Percentiles rank a stretch among this genome's conserved stretches.
These are phyloP conservation scores for Tipula lateralis DNA, from an alignment of 2,888 invertebrate genomes.

Conservation along the genomic window DNA sequence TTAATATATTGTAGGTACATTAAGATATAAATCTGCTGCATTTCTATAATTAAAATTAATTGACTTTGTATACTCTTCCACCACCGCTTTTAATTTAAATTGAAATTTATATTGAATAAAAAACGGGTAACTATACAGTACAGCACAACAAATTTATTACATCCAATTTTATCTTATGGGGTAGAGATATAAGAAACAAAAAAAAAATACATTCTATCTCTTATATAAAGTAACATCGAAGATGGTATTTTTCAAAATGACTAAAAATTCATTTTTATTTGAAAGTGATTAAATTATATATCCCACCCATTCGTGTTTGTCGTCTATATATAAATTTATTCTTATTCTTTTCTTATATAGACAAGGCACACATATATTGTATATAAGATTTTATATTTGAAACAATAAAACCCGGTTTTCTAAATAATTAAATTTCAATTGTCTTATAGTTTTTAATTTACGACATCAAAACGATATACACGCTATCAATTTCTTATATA, in stretches of 20 bases:
- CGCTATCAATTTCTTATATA: not conserved
- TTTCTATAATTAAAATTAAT: not conserved
- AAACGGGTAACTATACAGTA: not conserved
- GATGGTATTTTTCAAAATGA: not conserved
- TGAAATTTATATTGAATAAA: not conserved
- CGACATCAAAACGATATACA: not conserved
- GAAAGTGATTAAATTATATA: not conserved
- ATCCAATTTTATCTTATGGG: not conserved
- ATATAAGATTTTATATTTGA: too few species aligned
- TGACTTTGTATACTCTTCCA: not conserved
- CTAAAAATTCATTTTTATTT: not conserved
- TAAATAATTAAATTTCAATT: slow-evolving; percentile 24
- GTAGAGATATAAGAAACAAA: not conserved
- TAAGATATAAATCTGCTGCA: not conserved
- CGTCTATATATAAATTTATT: not conserved
- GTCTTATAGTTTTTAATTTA: not conserved
- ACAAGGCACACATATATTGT: not conserved
- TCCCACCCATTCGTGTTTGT: not conserved
- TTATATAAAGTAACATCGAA: not conserved
- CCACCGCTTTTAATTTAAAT: not conserved
- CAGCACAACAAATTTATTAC: not conserved
- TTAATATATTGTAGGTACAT: not conserved
- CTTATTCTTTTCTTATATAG: not conserved
- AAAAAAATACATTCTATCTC: not conserved
- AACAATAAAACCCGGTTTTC: not conserved